phyloP scores from a whole-genome alignment of 2,113 vertebrate species.

The Dicaeum eximium region DNA sequence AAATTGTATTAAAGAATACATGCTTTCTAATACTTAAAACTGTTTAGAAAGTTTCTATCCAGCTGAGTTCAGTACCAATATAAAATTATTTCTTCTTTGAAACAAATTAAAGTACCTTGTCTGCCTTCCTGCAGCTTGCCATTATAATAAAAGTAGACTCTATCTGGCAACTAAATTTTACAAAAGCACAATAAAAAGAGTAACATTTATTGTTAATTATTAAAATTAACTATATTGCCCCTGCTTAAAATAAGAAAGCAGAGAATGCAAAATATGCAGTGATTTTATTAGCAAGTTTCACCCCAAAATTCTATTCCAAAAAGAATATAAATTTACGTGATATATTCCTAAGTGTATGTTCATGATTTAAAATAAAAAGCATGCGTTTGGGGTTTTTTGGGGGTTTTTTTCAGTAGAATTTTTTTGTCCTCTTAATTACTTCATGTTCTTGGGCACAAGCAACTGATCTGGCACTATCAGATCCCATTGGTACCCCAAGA shows the following conservation, averaged over 20 bases:
- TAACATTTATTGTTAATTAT: not conserved
- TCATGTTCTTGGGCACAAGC: not conserved
- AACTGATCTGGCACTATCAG: not conserved
- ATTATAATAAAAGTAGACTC: not conserved
- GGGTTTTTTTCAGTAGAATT: not conserved
- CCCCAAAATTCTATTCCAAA: not conserved
- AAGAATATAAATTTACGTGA: not conserved
- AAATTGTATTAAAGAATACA: not conserved
- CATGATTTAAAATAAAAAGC: not conserved
- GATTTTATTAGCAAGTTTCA: not conserved
- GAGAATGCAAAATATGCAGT: not conserved
- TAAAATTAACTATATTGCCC: no score
- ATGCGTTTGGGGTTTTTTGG: not conserved
- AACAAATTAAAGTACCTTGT: not conserved
- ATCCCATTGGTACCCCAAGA: not conserved
- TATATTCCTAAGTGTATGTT: not conserved
- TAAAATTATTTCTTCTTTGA: not conserved
- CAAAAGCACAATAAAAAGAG: not conserved
- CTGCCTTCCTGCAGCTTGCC: not conserved
- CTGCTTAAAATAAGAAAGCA: not conserved
- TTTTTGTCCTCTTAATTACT: not conserved
- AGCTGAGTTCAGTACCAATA: not conserved
- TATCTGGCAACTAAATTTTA: not conserved
- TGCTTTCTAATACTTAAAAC: not conserved
- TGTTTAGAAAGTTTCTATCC: not conserved